Conservation (phyloP, 2,888 invertebrate genomes). For the Lysandra coridon region DNA sequence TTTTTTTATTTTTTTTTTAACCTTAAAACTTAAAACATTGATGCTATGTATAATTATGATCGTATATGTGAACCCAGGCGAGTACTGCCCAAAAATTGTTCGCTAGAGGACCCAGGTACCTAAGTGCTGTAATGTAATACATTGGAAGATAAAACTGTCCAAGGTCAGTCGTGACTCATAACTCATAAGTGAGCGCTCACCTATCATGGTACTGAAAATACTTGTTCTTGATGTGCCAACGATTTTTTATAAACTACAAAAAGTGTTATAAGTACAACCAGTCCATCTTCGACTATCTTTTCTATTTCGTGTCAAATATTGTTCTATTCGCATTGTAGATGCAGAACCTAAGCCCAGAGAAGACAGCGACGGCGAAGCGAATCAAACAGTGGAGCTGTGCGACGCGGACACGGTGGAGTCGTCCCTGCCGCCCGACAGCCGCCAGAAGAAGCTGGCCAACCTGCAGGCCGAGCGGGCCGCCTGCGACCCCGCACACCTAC, state of each 20-base stretch:
- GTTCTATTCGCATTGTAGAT: slow-evolving; percentile 43
- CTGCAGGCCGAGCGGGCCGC: slow-evolving; percentile 88
- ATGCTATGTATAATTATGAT: background rate
- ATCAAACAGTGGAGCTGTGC: slow-evolving; percentile 79
- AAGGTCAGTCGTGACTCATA: too few relatives aligned
- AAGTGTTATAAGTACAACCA: too few relatives aligned
- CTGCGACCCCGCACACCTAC: slow-evolving; percentile 89
- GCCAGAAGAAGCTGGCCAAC: slow-evolving; percentile 84
- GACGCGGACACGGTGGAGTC: slow-evolving; percentile 86
- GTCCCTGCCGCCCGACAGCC: slow-evolving; percentile 84
- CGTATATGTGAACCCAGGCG: background rate
- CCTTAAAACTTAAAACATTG: background rate
- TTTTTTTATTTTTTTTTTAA: too few relatives aligned
- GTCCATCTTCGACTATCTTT: too few relatives aligned
- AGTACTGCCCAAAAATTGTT: background rate
- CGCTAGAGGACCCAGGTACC: background rate
- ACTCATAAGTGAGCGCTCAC: too few relatives aligned
- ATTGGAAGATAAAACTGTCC: too few relatives aligned
- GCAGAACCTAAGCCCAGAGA: slow-evolving; percentile 71
- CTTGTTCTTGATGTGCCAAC: too few relatives aligned
- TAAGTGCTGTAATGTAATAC: background rate
- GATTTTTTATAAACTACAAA: too few relatives aligned
- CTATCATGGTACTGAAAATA: too few relatives aligned
- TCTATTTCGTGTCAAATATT: too few relatives aligned
- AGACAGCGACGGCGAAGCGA: slow-evolving; percentile 74